These are phyloP conservation scores for Maccullochella peelii DNA, from an alignment of 2,113 vertebrate species.

Conservation along the genomic window DNA sequence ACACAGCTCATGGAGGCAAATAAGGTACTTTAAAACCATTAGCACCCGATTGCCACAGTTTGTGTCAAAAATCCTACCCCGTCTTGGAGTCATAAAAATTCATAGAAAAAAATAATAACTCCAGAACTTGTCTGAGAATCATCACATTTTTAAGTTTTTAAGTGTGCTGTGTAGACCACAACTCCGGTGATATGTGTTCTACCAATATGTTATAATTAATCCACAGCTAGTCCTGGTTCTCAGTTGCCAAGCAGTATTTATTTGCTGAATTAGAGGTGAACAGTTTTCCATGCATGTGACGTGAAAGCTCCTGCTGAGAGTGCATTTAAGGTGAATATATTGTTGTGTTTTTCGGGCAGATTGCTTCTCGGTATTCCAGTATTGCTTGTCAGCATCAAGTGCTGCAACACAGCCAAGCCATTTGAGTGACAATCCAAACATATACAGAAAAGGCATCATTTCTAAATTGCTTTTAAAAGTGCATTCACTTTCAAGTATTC, in stretches of 20 bases:
- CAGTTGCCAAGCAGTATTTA: not conserved
- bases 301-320: constrained; percentile 32
- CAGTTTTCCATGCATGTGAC: constrained; percentile 7
- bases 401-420: constrained; percentile 34
- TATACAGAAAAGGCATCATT: constrained; percentile 33
- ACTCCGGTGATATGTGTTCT: not conserved
- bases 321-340: constrained; percentile 40
- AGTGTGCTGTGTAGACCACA: not conserved
- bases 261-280: not conserved
- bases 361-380: constrained; percentile 41
- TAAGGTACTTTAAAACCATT: not conserved
- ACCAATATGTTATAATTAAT: constrained; percentile 1
- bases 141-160: no score
- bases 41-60: not conserved
- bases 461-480: constrained; percentile 58
- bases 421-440: constrained; percentile 55
- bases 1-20: not conserved
- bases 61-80: no score
- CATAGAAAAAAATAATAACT: no score
- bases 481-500: constrained; percentile 51
- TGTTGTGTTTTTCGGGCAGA: constrained; percentile 44
- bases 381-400: constrained; percentile 51
- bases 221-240: not conserved
- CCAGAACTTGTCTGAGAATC: no score
- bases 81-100: not conserved